Base-by-base conservation (phyloP, 2,888 invertebrate species). In the Octonoba sinensis region DNA sequence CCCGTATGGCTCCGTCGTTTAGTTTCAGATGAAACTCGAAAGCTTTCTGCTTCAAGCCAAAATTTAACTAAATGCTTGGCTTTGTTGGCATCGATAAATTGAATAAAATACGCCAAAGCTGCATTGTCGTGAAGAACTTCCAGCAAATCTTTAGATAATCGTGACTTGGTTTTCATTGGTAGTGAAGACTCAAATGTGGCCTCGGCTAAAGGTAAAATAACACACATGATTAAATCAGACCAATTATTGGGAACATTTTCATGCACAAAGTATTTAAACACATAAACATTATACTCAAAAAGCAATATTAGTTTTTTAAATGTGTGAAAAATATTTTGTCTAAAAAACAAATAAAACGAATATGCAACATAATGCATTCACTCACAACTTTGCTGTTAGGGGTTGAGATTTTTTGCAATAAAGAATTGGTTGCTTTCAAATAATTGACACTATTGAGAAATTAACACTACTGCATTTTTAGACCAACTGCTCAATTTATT, bases 41-140 rank as follows among this genome's bases (percentile, higher is more conserved):
- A 90, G 79, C 89, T 89, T 69, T 90, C 88, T 8, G 89, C 89
- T 85, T 90, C 90, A 74, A 90, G 86, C 89, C 90, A 90, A 86
- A 90, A 90, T 83, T 89, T 88, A 75, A 90, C 87, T 49, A 89
- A 85, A 72, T 88, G 87, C 12, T 86, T 86, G 8, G 92, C 86
- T 24, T 86, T 86, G 84, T 92, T 91, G n/a, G 92, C 90, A 87
- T 96, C 95, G 92, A 97, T 92, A 88, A 92, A 97, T 87, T 95
- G 94, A 74, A 95, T 91, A 88, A 96, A 95, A 89, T 95, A 94
- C 64, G 93, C 93, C 36, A 96, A 90, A 75, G 94, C 94, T 87
- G 92, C 92, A 87, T 93, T 93, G 88, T 95, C 95, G 36, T 91
- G 89, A 18, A 97, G 90, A 85, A 95, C 92, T 86, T 96, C 93